Evolutionary conservation across 2,113 vertebrate genomes (phyloP).

Genomic region (Lycocorax pyrrhopterus): DNA sequence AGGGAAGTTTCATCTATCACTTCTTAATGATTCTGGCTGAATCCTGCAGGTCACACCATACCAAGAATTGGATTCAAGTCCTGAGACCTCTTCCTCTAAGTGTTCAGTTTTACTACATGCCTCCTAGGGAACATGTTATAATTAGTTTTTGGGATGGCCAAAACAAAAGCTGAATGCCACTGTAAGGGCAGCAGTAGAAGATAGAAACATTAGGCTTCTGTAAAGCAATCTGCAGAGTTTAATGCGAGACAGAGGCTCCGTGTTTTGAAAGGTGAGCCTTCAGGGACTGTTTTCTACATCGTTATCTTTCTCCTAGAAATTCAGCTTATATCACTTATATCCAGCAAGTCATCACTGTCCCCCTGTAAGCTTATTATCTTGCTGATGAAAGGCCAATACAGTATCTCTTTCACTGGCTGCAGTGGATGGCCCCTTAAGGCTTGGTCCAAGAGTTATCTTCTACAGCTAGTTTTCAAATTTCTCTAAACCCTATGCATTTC

Average conservation of each 20-base stretch:
- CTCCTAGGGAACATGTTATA: not conserved
- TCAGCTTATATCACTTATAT: not conserved
- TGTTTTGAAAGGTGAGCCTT: conserved; percentile 15
- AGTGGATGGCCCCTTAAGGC: not conserved
- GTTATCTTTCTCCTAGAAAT: not conserved
- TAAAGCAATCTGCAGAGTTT: conserved; percentile 17
- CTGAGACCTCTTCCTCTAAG: not conserved
- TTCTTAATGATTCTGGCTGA: not conserved
- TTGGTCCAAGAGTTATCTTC: not conserved
- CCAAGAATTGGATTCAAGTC: not conserved
- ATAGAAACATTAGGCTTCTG: not conserved
- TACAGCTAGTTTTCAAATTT: not conserved
- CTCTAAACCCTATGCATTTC: not conserved
- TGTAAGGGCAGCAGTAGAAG: not conserved
- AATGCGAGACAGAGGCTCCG: not conserved
- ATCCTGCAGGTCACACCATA: not conserved
- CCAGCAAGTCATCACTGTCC: not conserved
- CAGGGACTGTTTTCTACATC: not conserved
- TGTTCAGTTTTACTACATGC: not conserved
- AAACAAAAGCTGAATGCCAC: not conserved
- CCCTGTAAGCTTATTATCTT: not conserved
- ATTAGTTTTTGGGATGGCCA: not conserved
- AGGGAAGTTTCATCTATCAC: not conserved
- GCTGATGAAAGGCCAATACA: not conserved
- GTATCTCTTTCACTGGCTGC: not conserved